Base-by-base conservation (phyloP, 2,113 vertebrate species). In the Mystacornis crossleyi region DNA sequence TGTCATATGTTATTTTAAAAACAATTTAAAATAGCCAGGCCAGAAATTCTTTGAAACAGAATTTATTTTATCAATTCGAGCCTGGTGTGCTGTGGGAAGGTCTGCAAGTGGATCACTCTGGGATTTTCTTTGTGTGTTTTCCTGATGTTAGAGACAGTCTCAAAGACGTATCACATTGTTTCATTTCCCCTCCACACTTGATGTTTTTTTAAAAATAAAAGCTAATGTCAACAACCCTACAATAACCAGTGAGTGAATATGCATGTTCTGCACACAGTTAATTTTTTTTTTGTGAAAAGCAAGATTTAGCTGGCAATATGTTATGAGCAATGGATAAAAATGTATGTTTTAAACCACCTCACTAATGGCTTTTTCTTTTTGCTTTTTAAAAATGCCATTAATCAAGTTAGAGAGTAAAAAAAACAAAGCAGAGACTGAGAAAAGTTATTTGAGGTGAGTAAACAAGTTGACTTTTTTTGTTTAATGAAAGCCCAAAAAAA, bases 361-460 rank as follows among this genome's bases (percentile, higher is more conserved):
- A 6, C n/a, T 38, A 29, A 31, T 71, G 43, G 25, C 28, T 95
- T 82, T 67, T 93, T 45, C 29, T n/a, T 67, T 86, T 65, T 85
- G 34, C 51, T 38, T 74, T 81, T 94, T 93, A 14, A 51, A 92
- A 95, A 91, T 29, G 34, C 9, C 36, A n/a, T 82, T 80, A 81
- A 60, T 77, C 61, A 75, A 66, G 48, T 48, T 21, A 55, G 69
- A 36, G 64, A 51, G 43, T 81, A 94, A 92, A 93, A 89, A 70
- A 28, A 34, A 2, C 47, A 53, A 86, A 93, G 53, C n/a, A 54
- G 61, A 67, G 54, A 53, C 69, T 33, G 25, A 61, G 66, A 61
- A 75, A 90, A 93, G 93, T 95, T 78, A 91, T 55, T 81, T 70
- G 67, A 96, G 86, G 91, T 89, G 86, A 96, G 62, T 93, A 95